Evolutionary conservation across 1,140 invertebrate species (phyloP).

Genomic region (Pseudobourletiella spinata): DNA sequence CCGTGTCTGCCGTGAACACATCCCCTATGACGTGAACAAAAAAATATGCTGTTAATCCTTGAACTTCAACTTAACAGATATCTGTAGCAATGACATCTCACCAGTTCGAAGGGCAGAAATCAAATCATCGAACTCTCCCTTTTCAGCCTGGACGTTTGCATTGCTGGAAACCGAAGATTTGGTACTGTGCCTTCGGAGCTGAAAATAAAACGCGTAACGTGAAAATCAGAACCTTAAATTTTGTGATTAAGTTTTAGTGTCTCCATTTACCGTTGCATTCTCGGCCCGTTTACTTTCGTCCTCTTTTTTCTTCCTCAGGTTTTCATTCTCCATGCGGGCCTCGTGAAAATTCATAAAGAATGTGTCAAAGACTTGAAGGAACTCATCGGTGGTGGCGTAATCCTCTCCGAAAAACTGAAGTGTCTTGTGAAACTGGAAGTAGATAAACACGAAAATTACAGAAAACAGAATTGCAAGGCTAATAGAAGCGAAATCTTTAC

Average conservation of each 20-base stretch:
- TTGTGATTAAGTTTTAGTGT: no score
- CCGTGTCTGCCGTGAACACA: slow-evolving; percentile 94
- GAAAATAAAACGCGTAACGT: not conserved
- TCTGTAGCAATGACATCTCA: not conserved
- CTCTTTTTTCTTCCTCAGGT: slow-evolving; percentile 68
- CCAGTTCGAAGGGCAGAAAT: slow-evolving; percentile 92
- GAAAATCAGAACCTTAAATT: not conserved
- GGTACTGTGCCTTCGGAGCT: slow-evolving; percentile 20
- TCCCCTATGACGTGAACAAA: slow-evolving; percentile 47
- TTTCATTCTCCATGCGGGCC: slow-evolving; percentile 80
- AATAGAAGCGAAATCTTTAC: not conserved
- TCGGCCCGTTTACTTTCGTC: slow-evolving; percentile 86
- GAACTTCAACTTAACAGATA: no score
- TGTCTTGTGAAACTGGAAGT: slow-evolving; percentile 71
- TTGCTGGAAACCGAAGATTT: not conserved
- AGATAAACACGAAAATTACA: no score
- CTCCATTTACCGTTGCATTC: slow-evolving; percentile 68
- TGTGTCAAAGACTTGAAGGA: slow-evolving; percentile 88
- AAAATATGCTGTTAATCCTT: no score
- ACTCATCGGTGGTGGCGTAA: slow-evolving; percentile 83
- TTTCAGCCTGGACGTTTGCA: slow-evolving; percentile 41
- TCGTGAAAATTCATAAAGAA: slow-evolving; percentile 79
- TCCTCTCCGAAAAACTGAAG: slow-evolving; percentile 87
- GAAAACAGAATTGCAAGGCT: slow-evolving; percentile 25
- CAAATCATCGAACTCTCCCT: slow-evolving; percentile 92